Conservation (phyloP, 2,888 invertebrate species). For the Blera fallax region DNA sequence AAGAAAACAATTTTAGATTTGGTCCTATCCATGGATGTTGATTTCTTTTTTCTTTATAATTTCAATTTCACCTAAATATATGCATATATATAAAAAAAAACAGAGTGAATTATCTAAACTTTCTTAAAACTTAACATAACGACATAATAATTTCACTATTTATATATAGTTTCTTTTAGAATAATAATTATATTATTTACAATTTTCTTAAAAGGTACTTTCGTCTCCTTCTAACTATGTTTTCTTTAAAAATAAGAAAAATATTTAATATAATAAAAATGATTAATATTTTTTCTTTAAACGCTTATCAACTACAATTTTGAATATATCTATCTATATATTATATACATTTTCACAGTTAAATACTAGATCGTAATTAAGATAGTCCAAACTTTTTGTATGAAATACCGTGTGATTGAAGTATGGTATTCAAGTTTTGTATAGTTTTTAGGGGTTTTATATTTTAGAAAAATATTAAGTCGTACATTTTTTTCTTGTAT, state of each 20-base stretch:
- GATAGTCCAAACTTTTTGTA: background rate
- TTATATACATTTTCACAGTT: constrained; percentile 56
- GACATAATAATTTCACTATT: background rate
- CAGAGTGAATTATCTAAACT: background rate
- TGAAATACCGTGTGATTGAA: constrained; percentile 22
- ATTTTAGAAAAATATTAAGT: constrained; percentile 1
- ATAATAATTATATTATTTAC: constrained; percentile 29
- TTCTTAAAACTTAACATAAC: constrained; percentile 33
- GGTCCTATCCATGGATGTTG: constrained; percentile 67
- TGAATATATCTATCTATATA: constrained; percentile 55
- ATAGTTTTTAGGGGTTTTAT: background rate
- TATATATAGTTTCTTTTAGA: constrained; percentile 1
- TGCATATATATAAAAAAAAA: background rate
- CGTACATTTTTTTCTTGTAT: background rate
- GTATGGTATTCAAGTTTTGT: background rate
- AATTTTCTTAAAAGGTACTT: constrained; percentile 35
- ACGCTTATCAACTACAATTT: constrained; percentile 16
- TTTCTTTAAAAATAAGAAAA: constrained; percentile 32
- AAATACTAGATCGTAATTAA: constrained; percentile 2
- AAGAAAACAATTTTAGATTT: constrained; percentile 26
- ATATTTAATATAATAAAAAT: constrained; percentile 2
- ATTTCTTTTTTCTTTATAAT: constrained; percentile 1
- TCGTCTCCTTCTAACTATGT: constrained; percentile 21
- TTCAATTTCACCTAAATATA: background rate
- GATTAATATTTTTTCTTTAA: background rate